These are phyloP conservation scores for Harpagifer antarcticus DNA, from an alignment of 2,797 vertebrate species.

Conservation along the genomic window DNA sequence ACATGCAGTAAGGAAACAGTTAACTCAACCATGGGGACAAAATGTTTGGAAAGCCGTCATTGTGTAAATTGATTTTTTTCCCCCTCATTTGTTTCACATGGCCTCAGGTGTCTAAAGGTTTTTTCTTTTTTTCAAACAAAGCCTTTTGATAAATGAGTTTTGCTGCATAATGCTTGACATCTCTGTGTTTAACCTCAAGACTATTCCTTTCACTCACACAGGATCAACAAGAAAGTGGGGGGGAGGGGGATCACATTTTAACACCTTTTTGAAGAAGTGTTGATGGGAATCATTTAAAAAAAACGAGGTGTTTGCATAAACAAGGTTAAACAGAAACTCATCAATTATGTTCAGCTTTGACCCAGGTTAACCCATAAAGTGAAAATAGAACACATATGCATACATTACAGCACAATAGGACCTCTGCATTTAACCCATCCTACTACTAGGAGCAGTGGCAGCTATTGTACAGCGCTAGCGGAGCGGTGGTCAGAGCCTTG, in stretches of 20 bases:
- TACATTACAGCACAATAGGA: too few relatives aligned
- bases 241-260: background rate
- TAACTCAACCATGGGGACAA: background rate
- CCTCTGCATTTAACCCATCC: too few relatives aligned
- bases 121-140: conserved; percentile 17
- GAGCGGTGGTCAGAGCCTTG: too few relatives aligned
- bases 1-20: background rate
- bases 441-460: too few relatives aligned
- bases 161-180: conserved; percentile 12
- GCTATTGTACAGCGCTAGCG: too few relatives aligned
- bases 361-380: background rate
- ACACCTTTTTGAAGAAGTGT: background rate
- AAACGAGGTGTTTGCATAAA: background rate
- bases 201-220: conserved; percentile 7
- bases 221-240: background rate
- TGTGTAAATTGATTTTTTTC: background rate
- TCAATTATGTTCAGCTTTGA: background rate
- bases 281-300: background rate
- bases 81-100: conserved; percentile 32
- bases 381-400: background rate
- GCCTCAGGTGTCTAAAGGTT: conserved; percentile 23
- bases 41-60: background rate
- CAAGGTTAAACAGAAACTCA: background rate
- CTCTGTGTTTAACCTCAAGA: background rate
- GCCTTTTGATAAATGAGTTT: background rate